Percentiles rank a stretch among this genome's conserved stretches.
phyloP scores from a whole-genome alignment of 2,113 vertebrate species.

The Cyanoliseus patagonus region DNA sequence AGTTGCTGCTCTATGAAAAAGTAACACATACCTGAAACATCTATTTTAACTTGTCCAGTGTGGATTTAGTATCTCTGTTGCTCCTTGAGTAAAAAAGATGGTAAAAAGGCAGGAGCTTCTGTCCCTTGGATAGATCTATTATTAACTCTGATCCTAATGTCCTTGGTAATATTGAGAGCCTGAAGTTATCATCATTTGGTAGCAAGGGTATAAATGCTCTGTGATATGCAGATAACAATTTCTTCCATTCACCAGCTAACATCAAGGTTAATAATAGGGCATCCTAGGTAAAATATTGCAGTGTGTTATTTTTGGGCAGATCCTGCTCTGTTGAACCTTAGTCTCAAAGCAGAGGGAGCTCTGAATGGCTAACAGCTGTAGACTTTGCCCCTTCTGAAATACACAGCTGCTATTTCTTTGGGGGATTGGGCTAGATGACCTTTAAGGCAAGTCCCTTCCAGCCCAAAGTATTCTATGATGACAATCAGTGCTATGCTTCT shows the following conservation, averaged over 20 bases:
- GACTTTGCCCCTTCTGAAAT: neutral
- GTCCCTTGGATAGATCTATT: neutral
- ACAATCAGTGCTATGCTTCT: neutral
- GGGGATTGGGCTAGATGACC: neutral
- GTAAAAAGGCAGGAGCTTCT: neutral
- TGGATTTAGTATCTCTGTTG: neutral
- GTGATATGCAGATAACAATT: neutral
- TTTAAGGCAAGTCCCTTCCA: neutral
- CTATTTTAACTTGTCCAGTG: neutral
- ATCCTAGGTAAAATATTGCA: neutral
- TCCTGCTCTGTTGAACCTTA: neutral
- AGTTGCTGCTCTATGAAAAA: neutral
- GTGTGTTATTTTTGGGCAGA: neutral
- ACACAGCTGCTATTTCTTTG: neutral
- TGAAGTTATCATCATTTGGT: neutral
- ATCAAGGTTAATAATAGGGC: neutral
- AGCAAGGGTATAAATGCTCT: neutral
- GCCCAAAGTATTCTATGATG: neutral
- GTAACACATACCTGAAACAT: neutral
- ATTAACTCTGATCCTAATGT: constrained; percentile 16
- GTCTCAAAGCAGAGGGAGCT: neutral
- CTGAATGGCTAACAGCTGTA: neutral
- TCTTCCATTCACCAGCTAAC: neutral
- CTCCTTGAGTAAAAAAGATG: neutral
- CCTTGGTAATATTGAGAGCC: neutral